Percentiles rank a stretch among this genome's conserved stretches.
phyloP scores from a whole-genome alignment of 2,888 invertebrate genomes.

The Seira ritae region DNA sequence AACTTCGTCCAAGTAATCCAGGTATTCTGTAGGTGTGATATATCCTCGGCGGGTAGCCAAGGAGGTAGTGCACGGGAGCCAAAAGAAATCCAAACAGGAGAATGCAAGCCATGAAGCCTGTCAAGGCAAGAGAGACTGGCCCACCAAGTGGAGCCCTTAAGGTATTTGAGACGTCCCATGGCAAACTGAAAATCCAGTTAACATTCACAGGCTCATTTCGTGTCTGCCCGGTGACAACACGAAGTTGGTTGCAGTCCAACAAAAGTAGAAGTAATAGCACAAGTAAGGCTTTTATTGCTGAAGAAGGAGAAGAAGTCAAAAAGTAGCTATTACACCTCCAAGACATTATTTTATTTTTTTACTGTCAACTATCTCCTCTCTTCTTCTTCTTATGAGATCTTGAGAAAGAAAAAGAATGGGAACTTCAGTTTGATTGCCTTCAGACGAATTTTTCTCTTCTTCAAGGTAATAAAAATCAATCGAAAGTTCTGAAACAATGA shows the following conservation, averaged over 20 bases:
- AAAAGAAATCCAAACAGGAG: constrained; percentile 68
- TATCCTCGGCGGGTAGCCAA: constrained; percentile 68
- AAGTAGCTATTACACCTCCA: constrained; percentile 22
- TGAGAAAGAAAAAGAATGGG: neutral
- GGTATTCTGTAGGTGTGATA: constrained; percentile 56
- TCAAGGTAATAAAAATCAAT: constrained; percentile 56
- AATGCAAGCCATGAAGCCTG: constrained; percentile 61
- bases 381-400: neutral
- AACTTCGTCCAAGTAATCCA: constrained; percentile 46
- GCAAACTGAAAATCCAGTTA: constrained; percentile 66
- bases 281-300: constrained; percentile 15
- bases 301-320: neutral
- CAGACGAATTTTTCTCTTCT: neutral
- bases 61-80: constrained; percentile 68
- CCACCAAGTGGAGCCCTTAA: constrained; percentile 67
- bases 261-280: constrained; percentile 39
- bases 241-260: constrained; percentile 49
- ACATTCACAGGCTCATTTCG: constrained; percentile 66
- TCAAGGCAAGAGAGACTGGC: constrained; percentile 57
- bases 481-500: constrained; percentile 29
- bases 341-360: neutral
- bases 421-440: constrained; percentile 26
- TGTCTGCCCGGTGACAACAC: constrained; percentile 25
- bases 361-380: neutral
- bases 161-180: constrained; percentile 71